A percentile compares a stretch with the other conserved stretches of the same genome.
phyloP scores from a whole-genome alignment of 2,888 invertebrate species.

The Biston betularia region DNA sequence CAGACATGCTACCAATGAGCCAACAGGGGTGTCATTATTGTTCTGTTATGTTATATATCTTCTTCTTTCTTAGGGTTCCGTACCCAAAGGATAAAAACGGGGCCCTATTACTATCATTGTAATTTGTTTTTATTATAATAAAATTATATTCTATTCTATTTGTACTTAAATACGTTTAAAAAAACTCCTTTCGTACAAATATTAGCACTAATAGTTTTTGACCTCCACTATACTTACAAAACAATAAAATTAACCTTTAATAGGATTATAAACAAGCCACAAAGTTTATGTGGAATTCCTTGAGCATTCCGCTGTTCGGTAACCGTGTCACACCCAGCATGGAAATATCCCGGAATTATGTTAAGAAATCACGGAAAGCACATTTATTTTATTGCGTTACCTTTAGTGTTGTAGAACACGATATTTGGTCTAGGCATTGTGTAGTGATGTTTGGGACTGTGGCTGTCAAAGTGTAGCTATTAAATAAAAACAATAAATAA shows the following conservation, averaged over 20 bases:
- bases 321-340: slow-evolving; percentile 6
- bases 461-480: background rate
- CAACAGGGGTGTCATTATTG: too few species aligned
- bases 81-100: too few species aligned
- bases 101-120: too few species aligned
- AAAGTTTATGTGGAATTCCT: slow-evolving; percentile 8
- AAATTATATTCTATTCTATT: too few species aligned
- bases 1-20: too few species aligned
- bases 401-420: slow-evolving; percentile 5
- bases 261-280: background rate
- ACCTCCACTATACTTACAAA: background rate
- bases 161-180: too few species aligned
- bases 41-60: too few species aligned
- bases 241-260: background rate
- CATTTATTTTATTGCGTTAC: slow-evolving; percentile 18
- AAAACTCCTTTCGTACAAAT: too few species aligned
- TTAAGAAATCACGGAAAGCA: slow-evolving; percentile 20
- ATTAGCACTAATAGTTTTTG: too few species aligned
- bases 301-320: slow-evolving; percentile 12
- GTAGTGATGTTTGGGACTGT: background rate
- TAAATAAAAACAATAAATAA: too few species aligned
- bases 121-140: too few species aligned
- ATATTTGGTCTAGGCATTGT: background rate
- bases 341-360: slow-evolving; percentile 8
- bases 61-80: too few species aligned